Base-by-base conservation (phyloP, 2,113 vertebrate species). In the Cynocephalus volans region DNA sequence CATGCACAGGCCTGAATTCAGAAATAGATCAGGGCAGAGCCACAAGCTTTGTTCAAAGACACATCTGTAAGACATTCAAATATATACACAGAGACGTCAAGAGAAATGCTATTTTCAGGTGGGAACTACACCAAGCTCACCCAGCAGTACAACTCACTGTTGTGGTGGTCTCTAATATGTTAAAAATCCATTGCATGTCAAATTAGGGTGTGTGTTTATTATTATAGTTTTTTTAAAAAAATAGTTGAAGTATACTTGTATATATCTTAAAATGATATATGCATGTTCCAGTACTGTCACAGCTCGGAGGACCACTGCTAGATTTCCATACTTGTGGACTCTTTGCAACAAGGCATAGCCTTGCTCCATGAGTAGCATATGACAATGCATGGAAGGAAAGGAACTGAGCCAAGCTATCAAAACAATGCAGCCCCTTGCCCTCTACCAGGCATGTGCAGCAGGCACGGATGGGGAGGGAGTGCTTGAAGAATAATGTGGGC, bases 101-200 rank as follows among this genome's bases (percentile, higher is more conserved):
- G 88, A 95, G 75, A 94, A 88, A 95, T 28, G 19, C 17, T 76
- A 6, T 76, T 92, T 96, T 75, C 50, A 70, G 41, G 24, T 76
- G 64, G 86, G 52, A 91, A 36, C 36, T 70, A 19, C 79, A 33
- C 50, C 67, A 62, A 82, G 23, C 45, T 94, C 69, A 26, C 19
- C 23, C n/a, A n/a, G 45, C 33, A 41, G 33, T 23, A 45, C 31
- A 45, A 85, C 52, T 73, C 72, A 12, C 48, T 4, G 64, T 6
- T 54, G 58, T 26, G 52, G 87, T 83, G 90, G 54, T 89, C 64
- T 88, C 58, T 50, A 48, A 75, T 24, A 65, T 26, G 41, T 45
- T 75, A 79, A 65, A 65, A 93, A 92, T 83, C 88, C 70, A 64
- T 48, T 60, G 45, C 52, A 11, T 48, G 92, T 93, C 83, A 95